Evolutionary conservation across 2,797 vertebrate genomes (phyloP), one percentile per base, ranked within the genome.

Genomic region (Phoxinus dragarum): DNA sequence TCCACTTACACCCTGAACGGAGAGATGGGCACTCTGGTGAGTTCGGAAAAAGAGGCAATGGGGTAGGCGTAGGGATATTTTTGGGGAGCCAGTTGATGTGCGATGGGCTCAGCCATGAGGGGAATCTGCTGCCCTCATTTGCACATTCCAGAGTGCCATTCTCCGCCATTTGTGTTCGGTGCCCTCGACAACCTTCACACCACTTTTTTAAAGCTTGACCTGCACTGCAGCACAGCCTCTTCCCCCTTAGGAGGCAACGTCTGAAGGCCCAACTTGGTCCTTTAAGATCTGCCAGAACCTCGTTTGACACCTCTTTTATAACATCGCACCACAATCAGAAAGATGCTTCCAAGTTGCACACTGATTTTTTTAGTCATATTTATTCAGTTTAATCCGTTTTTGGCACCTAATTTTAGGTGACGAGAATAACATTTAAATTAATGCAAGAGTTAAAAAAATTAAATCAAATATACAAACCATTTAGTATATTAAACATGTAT

Each of bases 1-100:
- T 99, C 98, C 19, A 97, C 98, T 0, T 99, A 99, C 90, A 92
- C 90, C 17, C 87, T 98, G 87, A 96, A 96, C 87, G 78, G 94
- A 0, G 91, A 94, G 71, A 95, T 96, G 16, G 98, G 98, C 90
- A 97, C 95, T 74, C 95, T 99, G 97, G 98, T 99, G 90, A 97
- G 95, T 93, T 67, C 44, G 7, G 56, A 54, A 80, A 54, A 80
- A 73, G 86, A 84, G 49, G 69, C 40, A 12, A 61, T 59, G 49
- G 44, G 81, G 56, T 47, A 80, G 79, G 49, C 64, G 36, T 44
- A 54, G 89, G 93, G 93, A 71, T 90, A 91, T 94, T 93, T 96
- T 96, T 94, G 90, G 94, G 95, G 93, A 94, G 92, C 92, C 94
- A 94, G 94, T 95, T 95, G 94, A 96, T 93, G 93, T 92, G 94